A percentile compares a stretch with the other conserved stretches of the same genome.
Conservation (phyloP, 1,140 invertebrate genomes). For the Conus betulinus region DNA sequence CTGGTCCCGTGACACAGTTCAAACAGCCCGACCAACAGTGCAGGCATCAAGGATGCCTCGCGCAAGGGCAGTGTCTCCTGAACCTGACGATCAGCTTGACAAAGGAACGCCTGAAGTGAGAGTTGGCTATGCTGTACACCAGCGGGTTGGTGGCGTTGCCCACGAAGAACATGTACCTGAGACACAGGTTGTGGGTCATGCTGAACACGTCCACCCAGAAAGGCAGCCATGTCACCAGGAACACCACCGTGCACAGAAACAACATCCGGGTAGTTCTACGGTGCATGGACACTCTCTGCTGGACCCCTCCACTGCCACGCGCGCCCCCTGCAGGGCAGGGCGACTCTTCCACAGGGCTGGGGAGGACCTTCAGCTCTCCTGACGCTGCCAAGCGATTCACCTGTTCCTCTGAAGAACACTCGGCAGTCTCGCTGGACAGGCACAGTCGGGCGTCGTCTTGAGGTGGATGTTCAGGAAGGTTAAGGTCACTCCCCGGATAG, state of each 20-base stretch:
- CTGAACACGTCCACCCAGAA: conserved; percentile 68
- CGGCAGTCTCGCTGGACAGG: neutral
- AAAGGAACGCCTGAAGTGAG: conserved; percentile 53
- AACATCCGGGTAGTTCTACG: conserved; percentile 63
- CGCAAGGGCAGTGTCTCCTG: neutral
- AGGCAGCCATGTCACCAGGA: conserved; percentile 62
- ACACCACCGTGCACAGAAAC: conserved; percentile 65
- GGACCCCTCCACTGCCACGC: neutral
- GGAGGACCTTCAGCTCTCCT: neutral
- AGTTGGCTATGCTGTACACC: conserved; percentile 63
- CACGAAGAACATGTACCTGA: conserved; percentile 64
- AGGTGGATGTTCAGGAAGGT: neutral
- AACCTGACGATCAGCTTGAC: conserved; percentile 38
- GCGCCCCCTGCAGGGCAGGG: neutral
- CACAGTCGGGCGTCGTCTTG: neutral
- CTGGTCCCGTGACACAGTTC: too few relatives aligned
- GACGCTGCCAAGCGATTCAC: neutral
- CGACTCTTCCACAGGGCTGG: neutral
- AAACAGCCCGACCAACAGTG: neutral
- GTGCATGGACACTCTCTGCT: conserved; percentile 36
- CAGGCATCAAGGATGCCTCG: too few relatives aligned
- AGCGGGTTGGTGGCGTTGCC: conserved; percentile 65
- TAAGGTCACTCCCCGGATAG: neutral
- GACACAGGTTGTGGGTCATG: conserved; percentile 52
- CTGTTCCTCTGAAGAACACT: neutral